A percentile compares a stretch with the other conserved stretches of the same genome.
These are phyloP conservation scores for Agrochola circellaris DNA, from an alignment of 2,888 invertebrate genomes.

Conservation along the genomic window DNA sequence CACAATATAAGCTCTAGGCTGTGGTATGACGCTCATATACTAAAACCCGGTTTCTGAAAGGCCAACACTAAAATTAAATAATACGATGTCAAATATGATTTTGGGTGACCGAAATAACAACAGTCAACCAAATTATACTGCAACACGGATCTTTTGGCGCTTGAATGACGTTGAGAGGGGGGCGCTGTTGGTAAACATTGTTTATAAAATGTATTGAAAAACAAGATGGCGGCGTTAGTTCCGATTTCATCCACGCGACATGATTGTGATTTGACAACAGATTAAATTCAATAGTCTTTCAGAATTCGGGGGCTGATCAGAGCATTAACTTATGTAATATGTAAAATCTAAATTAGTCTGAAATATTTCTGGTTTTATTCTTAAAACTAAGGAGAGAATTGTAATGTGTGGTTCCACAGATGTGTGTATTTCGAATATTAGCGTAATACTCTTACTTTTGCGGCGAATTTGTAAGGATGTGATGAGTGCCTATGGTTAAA, in stretches of 20 bases:
- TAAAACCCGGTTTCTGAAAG: slow-evolving; percentile 2
- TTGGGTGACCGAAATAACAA: not conserved
- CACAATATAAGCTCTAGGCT: slow-evolving; percentile 63
- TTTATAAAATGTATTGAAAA: slow-evolving; percentile 5
- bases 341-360: slow-evolving; percentile 35
- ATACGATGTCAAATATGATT: not conserved
- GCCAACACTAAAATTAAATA: not conserved
- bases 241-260: not conserved
- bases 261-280: not conserved
- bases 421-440: slow-evolving; percentile 26
- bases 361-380: slow-evolving; percentile 45
- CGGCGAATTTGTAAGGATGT: slow-evolving; percentile 26
- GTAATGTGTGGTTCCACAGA: slow-evolving; percentile 22
- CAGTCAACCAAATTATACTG: not conserved
- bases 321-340: slow-evolving; percentile 33
- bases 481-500: slow-evolving; percentile 27
- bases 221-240: not conserved
- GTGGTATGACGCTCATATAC: slow-evolving; percentile 49
- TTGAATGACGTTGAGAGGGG: not conserved
- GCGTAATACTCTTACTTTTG: slow-evolving; percentile 38
- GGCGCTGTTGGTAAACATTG: not conserved
- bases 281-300: not conserved
- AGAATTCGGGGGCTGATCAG: not conserved
- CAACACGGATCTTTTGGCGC: not conserved
- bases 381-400: slow-evolving; percentile 16